Evolutionary conservation across 2,888 invertebrate genomes (phyloP).

Genomic region (Cantharis rustica): DNA sequence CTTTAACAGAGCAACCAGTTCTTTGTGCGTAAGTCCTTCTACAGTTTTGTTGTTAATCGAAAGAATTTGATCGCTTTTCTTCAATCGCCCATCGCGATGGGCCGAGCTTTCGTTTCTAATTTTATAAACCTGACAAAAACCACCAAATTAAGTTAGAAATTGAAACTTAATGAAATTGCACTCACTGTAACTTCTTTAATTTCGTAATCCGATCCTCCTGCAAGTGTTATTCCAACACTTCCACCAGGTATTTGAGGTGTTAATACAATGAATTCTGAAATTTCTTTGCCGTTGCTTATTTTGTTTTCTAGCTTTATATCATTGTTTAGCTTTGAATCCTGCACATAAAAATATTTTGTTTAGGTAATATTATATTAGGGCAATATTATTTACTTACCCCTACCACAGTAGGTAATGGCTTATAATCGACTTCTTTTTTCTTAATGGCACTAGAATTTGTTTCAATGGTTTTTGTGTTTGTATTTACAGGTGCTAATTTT

Average conservation of each 20-base stretch:
- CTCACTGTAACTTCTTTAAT: slow-evolving; percentile 88
- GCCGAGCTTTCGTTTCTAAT: slow-evolving; percentile 85
- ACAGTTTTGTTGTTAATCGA: slow-evolving; percentile 87
- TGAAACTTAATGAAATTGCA: slow-evolving; percentile 28
- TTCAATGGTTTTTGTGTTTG: not conserved
- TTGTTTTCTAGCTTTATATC: not conserved
- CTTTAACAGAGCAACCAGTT: slow-evolving; percentile 87
- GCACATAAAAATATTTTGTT: not conserved
- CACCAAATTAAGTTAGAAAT: not conserved
- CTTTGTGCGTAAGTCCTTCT: slow-evolving; percentile 82
- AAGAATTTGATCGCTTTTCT: slow-evolving; percentile 85
- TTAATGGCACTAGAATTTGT: slow-evolving; percentile 11
- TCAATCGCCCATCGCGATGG: slow-evolving; percentile 82
- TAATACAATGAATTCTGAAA: slow-evolving; percentile 68
- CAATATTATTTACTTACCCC: slow-evolving; percentile 3
- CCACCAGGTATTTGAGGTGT: slow-evolving; percentile 71
- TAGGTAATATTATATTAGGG: too few relatives aligned
- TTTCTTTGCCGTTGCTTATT: slow-evolving; percentile 43
- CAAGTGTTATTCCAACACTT: slow-evolving; percentile 85
- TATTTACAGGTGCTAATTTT: slow-evolving; percentile 32
- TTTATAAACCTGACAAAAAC: slow-evolving; percentile 74
- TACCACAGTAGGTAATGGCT: not conserved
- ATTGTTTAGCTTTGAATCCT: not conserved
- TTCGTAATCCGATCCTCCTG: slow-evolving; percentile 90
- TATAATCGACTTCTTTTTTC: not conserved